Evolutionary conservation across 2,113 vertebrate species (phyloP).

Genomic region (Rhabdornis inornatus): DNA sequence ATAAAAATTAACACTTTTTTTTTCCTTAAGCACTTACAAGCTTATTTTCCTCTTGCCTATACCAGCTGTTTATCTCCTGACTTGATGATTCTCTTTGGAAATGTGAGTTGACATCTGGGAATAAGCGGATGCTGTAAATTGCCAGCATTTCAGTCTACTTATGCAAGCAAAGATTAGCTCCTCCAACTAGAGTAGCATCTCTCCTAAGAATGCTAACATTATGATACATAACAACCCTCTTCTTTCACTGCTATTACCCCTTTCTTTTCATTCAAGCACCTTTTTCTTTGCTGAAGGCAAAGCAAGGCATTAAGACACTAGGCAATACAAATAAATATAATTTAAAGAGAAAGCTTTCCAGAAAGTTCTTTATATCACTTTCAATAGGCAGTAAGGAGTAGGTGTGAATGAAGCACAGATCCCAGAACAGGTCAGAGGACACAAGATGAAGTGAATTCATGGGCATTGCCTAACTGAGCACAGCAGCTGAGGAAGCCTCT

Average conservation of each 20-base stretch:
- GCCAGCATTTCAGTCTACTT: conserved; percentile 59
- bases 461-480: not conserved
- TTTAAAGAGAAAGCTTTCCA: conserved; percentile 23
- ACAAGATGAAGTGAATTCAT: not conserved
- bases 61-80: conserved; percentile 64
- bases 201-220: conserved; percentile 39
- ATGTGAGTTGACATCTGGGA: conserved; percentile 58
- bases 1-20: conserved; percentile 59
- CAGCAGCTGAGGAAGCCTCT: not conserved
- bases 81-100: conserved; percentile 62
- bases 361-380: not conserved
- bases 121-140: conserved; percentile 54
- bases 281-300: conserved; percentile 5
- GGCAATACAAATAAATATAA: conserved; percentile 13
- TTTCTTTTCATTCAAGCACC: conserved; percentile 31
- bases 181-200: conserved; percentile 22
- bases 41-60: conserved; percentile 45
- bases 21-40: conserved; percentile 56
- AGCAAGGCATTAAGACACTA: conserved; percentile 18
- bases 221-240: conserved; percentile 31
- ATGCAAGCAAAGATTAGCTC: conserved; percentile 55
- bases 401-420: not conserved
- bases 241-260: conserved; percentile 14
- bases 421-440: not conserved
- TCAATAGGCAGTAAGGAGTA: not conserved